Conservation (phyloP, 23 tunicate species). For the Clavelina lepadiformis region DNA sequence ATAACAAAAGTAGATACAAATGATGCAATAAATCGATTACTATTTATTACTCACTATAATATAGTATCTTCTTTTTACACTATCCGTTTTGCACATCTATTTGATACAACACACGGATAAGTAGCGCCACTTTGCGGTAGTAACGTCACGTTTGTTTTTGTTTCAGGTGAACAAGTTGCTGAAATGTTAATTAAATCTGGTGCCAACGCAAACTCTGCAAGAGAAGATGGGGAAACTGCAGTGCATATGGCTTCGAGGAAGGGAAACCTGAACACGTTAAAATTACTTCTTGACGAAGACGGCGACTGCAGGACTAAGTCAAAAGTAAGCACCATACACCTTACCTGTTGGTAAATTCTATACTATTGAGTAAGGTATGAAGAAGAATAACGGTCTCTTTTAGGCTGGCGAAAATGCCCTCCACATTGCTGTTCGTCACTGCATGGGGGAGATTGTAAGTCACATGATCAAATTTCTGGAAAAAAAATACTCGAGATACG, state of each 20-base stretch:
- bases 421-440: conserved; percentile 82
- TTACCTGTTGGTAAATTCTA: too few relatives aligned
- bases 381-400: background rate
- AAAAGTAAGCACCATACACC: too few relatives aligned
- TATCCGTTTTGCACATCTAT: background rate
- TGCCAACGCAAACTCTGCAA: conserved; percentile 63
- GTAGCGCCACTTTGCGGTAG: too few relatives aligned
- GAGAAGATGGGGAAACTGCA: conserved; percentile 92
- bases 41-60: too few relatives aligned
- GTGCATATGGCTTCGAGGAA: conserved; percentile 85
- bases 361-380: too few relatives aligned
- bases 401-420: conserved; percentile 82
- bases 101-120: too few relatives aligned
- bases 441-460: conserved; percentile 48
- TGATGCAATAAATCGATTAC: too few relatives aligned
- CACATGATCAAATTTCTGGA: conserved; percentile 53
- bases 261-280: conserved; percentile 65
- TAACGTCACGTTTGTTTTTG: background rate
- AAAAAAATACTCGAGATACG: conserved; percentile 37
- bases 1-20: too few relatives aligned
- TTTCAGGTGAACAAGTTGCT: conserved; percentile 75
- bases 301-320: conserved; percentile 67
- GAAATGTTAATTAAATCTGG: conserved; percentile 89
- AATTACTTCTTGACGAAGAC: conserved; percentile 66
- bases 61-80: background rate